Base-by-base conservation (phyloP, 2,888 invertebrate species). In the Marronus borbonicus region DNA sequence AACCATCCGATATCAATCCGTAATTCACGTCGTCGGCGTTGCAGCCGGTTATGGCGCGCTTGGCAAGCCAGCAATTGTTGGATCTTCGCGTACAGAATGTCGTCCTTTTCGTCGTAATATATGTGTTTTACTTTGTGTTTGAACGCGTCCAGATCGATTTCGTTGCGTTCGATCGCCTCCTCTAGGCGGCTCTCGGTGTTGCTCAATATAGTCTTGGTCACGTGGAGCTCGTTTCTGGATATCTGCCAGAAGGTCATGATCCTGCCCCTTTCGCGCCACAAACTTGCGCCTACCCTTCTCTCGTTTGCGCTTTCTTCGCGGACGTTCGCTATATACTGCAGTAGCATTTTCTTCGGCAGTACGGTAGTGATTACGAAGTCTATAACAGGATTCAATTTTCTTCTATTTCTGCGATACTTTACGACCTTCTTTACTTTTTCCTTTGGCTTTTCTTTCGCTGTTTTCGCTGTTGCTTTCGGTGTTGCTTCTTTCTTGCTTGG, bases 181-280 rank as follows among this genome's bases (percentile, higher is more conserved):
- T 68, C 68, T 0, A 68, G 28, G 5, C 24, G 20, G 10, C 20
- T 24, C 50, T 49, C 50, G 3, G 49, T n/a, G 50, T 68, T 50
- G 4, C 50, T 68, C 3, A 50, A 28, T 5, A 50, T 50, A 3
- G 28, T 50, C 28, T 49, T 50, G 50, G 24, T 20, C 20, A 28
- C 68, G 2, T 50, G n/a, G 28, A 68, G 12, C 2, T 8, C 20
- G 20, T 50, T 52, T 14, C 50, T 20, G 5, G 50, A 24, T n/a
- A 50, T 68, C 10, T 14, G 28, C 68, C 68, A 68, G n/a, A 28
- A 50, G 5, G 28, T 14, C 28, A 49, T 50, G 28, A 68, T 68
- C 10, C 12, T 49, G 3, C 28, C 3, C 4, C 28, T 20, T 50
- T 68, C 50, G 12, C 17, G 20, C 10, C 28, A 12, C 4, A 50